Base-by-base conservation (phyloP, 2,797 vertebrate genomes). In the Selene dorsalis region DNA sequence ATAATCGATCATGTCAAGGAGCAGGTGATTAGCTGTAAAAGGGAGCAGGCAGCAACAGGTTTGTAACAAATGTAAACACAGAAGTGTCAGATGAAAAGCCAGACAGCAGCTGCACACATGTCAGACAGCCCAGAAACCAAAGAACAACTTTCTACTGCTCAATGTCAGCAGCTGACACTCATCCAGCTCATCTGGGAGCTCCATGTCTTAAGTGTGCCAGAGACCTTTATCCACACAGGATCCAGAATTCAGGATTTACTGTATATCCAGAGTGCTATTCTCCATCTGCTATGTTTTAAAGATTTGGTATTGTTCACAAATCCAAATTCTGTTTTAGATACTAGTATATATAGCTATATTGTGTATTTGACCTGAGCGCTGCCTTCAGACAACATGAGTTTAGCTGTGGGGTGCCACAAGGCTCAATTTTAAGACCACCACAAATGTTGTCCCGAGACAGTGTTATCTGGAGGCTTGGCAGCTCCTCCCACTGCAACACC, bases 41-140 rank as follows among this genome's bases (percentile, higher is more conserved):
- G 0, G 43, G 24, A 43, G 41, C 24, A 45, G 5, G 22, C 16
- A 53, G 62, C 8, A 45, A 28, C 26, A 32, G 38, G 18, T 22
- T 56, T 18, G 1, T 53, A 18, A 30, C 30, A 22, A 28, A 22
- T 39, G n/a, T 68, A 13, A 32, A 61, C 50, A 48, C 20, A 38
- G 26, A 53, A 18, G 3, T 43, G 20, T 24, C 41, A 48, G 38
- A 64, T 18, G 12, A 38, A 52, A 67, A 24, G 61, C 64, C 18
- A 47, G 56, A 70, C 41, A 35, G 53, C 35, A 11, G 47, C 65
- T 43, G 32, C 32, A 62, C 16, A 47, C 45, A 14, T 43, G 41
- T 43, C 56, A 45, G 64, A 66, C 50, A 18, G 18, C 43, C 59
- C 45, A 65, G 64, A 80, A 77, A 75, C 73, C 50, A 71, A 64